Evolutionary conservation across 2,113 vertebrate species (phyloP).

Genomic region (Mola mola): DNA sequence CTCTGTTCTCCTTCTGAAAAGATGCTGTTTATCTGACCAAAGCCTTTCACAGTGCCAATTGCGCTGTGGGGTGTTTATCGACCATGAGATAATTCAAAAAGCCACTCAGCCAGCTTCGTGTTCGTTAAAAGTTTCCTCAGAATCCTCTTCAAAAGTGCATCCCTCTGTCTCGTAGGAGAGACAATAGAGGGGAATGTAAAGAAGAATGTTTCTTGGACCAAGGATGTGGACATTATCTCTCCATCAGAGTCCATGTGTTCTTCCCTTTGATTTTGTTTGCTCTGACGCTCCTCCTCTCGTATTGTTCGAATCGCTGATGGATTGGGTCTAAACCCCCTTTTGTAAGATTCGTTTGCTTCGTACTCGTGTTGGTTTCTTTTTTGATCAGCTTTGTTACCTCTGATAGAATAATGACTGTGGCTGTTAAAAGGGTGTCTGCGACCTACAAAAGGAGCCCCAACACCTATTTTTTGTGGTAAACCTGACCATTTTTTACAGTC

Average conservation of each 20-base stretch:
- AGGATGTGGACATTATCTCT: constrained; percentile 53
- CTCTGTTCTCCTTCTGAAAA: constrained; percentile 70
- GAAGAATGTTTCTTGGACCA: constrained; percentile 17
- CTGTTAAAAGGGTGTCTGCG: constrained; percentile 51
- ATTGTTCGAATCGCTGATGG: constrained; percentile 59
- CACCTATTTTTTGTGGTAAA: constrained; percentile 36
- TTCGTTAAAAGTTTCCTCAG: constrained; percentile 81
- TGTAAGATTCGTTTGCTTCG: constrained; percentile 39
- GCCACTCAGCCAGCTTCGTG: constrained; percentile 64
- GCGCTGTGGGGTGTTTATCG: constrained; percentile 69
- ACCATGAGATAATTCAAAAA: constrained; percentile 76
- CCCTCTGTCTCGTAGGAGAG: constrained; percentile 60
- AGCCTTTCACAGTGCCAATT: constrained; percentile 66
- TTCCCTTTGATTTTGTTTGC: constrained; percentile 69
- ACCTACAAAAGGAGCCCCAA: constrained; percentile 42
- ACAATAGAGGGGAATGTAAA: constrained; percentile 26
- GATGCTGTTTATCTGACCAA: constrained; percentile 77
- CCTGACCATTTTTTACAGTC: constrained; percentile 33
- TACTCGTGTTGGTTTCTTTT: constrained; percentile 43
- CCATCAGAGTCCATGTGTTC: constrained; percentile 57
- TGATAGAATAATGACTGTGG: constrained; percentile 52
- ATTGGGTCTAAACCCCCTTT: constrained; percentile 35
- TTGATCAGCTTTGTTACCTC: constrained; percentile 65
- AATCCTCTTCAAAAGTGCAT: constrained; percentile 72
- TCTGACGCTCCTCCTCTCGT: constrained; percentile 50